phyloP scores from a whole-genome alignment of 2,113 vertebrate species.

The Oreochromis spilurus region DNA sequence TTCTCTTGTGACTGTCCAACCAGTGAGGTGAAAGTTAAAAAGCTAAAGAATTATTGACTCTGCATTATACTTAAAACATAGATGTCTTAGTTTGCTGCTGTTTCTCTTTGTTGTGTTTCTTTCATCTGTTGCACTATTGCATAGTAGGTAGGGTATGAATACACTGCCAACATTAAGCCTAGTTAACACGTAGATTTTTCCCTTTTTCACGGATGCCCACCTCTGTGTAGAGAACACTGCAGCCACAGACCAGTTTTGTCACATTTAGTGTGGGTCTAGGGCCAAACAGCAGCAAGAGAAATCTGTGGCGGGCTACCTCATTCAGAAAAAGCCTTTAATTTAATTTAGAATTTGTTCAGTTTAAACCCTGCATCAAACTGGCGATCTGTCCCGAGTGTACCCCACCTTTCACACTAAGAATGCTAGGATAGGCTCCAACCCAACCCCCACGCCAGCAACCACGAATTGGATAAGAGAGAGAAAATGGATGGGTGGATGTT shows the following conservation, averaged over 20 bases:
- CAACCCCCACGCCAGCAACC: not conserved
- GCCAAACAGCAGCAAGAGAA: not conserved
- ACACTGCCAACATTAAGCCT: not conserved
- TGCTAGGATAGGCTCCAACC: not conserved
- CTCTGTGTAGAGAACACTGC: not conserved
- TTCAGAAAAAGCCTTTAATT: not conserved
- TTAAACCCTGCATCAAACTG: not conserved
- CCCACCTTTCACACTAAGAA: not conserved
- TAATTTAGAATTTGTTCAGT: not conserved
- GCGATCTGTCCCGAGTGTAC: not conserved
- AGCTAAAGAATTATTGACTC: not conserved
- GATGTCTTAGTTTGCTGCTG: not conserved
- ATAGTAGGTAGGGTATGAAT: not conserved
- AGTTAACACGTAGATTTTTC: not conserved
- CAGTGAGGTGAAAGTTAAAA: not conserved
- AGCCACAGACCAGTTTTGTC: not conserved
- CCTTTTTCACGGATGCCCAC: not conserved
- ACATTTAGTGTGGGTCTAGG: not conserved
- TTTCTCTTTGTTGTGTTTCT: not conserved
- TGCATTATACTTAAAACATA: not conserved
- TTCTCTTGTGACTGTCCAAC: not conserved
- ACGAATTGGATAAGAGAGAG: not conserved
- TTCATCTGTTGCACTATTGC: not conserved
- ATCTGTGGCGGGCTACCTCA: not conserved
- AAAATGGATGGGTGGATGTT: not conserved